Evolutionary conservation across 53 echinoderm and acorn worm species (phyloP), one percentile per base, ranked within the genome.

Genomic region (Arbacia lixula): DNA sequence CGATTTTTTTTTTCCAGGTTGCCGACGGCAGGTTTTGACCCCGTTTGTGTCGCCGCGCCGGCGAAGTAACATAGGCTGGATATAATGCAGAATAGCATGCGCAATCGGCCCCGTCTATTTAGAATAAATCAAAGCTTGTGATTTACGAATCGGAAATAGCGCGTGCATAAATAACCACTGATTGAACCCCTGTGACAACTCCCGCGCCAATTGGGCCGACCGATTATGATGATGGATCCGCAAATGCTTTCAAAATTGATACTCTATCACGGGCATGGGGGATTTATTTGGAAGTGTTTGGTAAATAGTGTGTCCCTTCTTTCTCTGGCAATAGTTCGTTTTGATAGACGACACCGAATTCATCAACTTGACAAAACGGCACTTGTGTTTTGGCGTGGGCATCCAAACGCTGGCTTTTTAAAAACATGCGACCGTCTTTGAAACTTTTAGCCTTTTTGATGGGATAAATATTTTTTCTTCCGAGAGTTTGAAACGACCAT

Each of bases 101-200:
- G 3, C 11, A 52, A 73, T 43, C 73, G 51, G 52, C 77, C 56
- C 77, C 77, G 77, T 77, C 77, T 57, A 55, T 77, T 77, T 77
- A 77, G 58, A 57, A 77, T 77, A 77, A 77, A 77, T 77, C 77
- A 77, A 55, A 77, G 19, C 57, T 57, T 57, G 35, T 77, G 77
- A 77, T 77, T 77, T 77, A 77, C 77, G 77, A 24, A 77, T 55
- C 77, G 77, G 77, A 77, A 56, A 77, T 58, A 57, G 39, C 16
- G 58, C 77, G 77, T 55, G 77, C 77, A 77, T 77, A 77, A 77
- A 77, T 77, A 77, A 77, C 56, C 39, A 36, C 77, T 77, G 58
- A 57, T 56, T 77, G 77, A 21, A 4, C 4, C 11, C 2, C 4
- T 2, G 38, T 57, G 77, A 38, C 77, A 74, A 28, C 14, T 14